Conservation (phyloP, 2,797 vertebrate genomes). For the Crotalus adamanteus region DNA sequence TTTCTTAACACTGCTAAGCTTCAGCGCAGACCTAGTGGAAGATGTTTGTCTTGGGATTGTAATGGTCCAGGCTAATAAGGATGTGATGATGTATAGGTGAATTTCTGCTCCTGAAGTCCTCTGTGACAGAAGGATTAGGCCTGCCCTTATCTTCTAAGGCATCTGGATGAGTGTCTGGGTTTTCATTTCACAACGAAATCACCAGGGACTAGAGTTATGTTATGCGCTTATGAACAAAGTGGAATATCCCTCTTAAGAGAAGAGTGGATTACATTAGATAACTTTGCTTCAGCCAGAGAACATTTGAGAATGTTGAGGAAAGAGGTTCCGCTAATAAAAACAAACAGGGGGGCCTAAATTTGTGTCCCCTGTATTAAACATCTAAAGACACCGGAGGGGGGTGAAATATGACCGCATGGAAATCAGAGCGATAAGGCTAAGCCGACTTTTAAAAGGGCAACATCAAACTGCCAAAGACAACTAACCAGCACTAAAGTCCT, state of each 20-base stretch:
- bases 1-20: conserved; percentile 75
- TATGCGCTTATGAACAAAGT: conserved; percentile 77
- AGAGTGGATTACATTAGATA: conserved; percentile 91
- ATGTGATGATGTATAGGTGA: conserved; percentile 92
- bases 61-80: conserved; percentile 83
- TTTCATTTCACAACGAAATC: conserved; percentile 88
- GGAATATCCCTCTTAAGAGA: conserved; percentile 83
- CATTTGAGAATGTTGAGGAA: conserved; percentile 92
- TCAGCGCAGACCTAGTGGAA: conserved; percentile 72
- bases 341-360: conserved; percentile 71
- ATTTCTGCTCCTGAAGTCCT: conserved; percentile 83
- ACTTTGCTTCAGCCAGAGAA: conserved; percentile 82
- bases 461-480: conserved; percentile 56
- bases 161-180: conserved; percentile 88
- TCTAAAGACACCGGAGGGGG: conserved; percentile 64
- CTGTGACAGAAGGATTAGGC: conserved; percentile 83
- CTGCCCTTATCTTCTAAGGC: conserved; percentile 88
- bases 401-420: conserved; percentile 64
- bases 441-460: conserved; percentile 61
- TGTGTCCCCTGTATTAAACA: conserved; percentile 66
- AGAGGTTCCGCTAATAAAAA: conserved; percentile 83
- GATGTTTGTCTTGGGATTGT: conserved; percentile 71
- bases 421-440: conserved; percentile 50
- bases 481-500: conserved; percentile 57
- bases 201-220: conserved; percentile 75